Percentiles rank a stretch among this genome's conserved stretches.
These are phyloP conservation scores for Micrastur ruficollis DNA, from an alignment of 2,797 vertebrate species.

Conservation along the genomic window DNA sequence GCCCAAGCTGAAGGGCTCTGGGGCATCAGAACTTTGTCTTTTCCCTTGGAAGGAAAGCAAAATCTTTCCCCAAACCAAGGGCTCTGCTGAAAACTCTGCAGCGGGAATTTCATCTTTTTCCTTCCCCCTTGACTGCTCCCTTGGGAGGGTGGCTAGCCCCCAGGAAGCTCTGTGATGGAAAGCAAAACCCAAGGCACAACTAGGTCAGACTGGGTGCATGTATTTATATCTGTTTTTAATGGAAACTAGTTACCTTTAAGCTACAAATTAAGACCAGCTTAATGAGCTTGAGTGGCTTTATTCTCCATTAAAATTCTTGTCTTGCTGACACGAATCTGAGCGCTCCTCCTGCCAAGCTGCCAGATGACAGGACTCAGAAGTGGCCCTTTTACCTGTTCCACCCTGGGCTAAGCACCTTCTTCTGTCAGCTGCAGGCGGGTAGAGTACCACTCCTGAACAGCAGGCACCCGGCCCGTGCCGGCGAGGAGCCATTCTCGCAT, in stretches of 20 bases:
- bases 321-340: not conserved
- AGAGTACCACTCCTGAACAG: not conserved
- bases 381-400: not conserved
- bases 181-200: not conserved
- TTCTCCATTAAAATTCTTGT: slow-evolving; percentile 13
- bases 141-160: not conserved
- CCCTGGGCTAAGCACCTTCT: not conserved
- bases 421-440: not conserved
- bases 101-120: not conserved
- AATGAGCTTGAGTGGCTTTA: slow-evolving; percentile 1
- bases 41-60: not conserved
- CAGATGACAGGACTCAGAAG: not conserved
- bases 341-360: not conserved
- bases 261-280: not conserved
- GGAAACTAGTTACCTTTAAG: not conserved
- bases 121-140: not conserved
- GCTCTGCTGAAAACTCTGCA: not conserved
- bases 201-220: not conserved
- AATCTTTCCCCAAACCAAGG: not conserved
- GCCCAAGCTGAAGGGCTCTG: not conserved
- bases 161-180: not conserved
- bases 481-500: not conserved
- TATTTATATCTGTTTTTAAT: not conserved
- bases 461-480: not conserved
- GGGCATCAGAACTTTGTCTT: not conserved